phyloP scores from a whole-genome alignment of 2,113 vertebrate genomes.

The Willisornis vidua region DNA sequence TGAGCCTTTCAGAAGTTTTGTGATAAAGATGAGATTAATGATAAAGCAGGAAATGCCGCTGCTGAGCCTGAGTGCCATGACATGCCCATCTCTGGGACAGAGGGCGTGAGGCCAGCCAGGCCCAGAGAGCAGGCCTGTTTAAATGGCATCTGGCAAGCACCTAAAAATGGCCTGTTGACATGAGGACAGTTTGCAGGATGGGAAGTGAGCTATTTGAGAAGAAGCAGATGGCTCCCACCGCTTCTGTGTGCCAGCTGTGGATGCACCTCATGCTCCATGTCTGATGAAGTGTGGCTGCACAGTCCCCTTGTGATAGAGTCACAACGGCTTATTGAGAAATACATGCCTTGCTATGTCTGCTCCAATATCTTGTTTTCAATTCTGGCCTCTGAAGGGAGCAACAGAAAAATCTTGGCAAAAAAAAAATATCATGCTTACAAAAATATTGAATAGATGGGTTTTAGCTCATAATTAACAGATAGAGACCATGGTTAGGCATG shows the following conservation, averaged over 20 bases:
- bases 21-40: not conserved
- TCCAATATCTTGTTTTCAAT: not conserved
- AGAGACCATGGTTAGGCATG: not conserved
- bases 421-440: not conserved
- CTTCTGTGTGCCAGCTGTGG: not conserved
- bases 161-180: not conserved
- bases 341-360: not conserved
- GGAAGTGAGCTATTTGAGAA: not conserved
- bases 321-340: not conserved
- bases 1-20: not conserved
- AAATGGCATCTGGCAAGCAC: not conserved
- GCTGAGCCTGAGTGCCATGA: not conserved
- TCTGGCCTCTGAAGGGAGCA: not conserved
- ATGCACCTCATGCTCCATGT: not conserved
- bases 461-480: not conserved
- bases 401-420: not conserved
- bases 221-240: not conserved
- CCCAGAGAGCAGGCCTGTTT: not conserved
- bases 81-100: accelerated
- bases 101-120: not conserved
- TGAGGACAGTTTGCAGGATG: not conserved
- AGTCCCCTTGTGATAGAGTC: not conserved
- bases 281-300: not conserved
- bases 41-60: not conserved
- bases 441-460: not conserved